These are phyloP conservation scores for Mythimna albipuncta DNA, from an alignment of 2,888 invertebrate genomes.

Conservation along the genomic window DNA sequence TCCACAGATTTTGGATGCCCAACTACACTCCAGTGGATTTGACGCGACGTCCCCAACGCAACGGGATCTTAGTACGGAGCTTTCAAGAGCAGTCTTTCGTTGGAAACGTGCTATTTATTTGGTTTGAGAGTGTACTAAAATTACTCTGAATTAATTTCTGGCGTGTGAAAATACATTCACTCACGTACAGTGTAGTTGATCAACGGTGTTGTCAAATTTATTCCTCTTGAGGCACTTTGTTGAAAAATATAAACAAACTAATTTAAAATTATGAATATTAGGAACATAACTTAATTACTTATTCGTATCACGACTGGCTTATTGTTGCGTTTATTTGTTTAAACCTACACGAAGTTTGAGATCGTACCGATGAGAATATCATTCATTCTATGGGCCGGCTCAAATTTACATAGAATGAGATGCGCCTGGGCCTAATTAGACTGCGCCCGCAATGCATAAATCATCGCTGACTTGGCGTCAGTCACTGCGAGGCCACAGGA, in stretches of 20 bases:
- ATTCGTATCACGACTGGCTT: constrained; percentile 65
- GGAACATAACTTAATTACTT: constrained; percentile 56
- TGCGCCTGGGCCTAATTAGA: constrained; percentile 84
- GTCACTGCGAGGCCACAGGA: constrained; percentile 65
- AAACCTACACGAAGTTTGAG: constrained; percentile 69
- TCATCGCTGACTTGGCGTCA: constrained; percentile 78
- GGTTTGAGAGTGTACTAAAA: constrained; percentile 78
- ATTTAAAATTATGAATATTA: constrained; percentile 48
- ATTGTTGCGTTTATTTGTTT: constrained; percentile 68
- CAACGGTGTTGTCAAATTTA: constrained; percentile 53
- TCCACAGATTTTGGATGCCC: constrained; percentile 73
- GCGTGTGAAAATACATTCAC: constrained; percentile 73
- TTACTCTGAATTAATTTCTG: constrained; percentile 77
- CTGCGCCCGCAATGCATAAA: constrained; percentile 78
- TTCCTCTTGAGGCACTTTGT: constrained; percentile 52
- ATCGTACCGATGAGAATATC: constrained; percentile 70
- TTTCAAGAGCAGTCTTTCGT: constrained; percentile 80
- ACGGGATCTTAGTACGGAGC: constrained; percentile 75
- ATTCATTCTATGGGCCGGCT: constrained; percentile 68
- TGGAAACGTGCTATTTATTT: constrained; percentile 79
- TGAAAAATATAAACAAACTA: constrained; percentile 58
- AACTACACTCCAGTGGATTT: constrained; percentile 62
- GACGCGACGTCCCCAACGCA: constrained; percentile 47
- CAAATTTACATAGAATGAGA: constrained; percentile 85
- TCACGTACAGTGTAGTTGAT: constrained; percentile 60